Base-by-base conservation (phyloP, 92 coral and sea anemone species). In the Zoanthus sociatus region DNA sequence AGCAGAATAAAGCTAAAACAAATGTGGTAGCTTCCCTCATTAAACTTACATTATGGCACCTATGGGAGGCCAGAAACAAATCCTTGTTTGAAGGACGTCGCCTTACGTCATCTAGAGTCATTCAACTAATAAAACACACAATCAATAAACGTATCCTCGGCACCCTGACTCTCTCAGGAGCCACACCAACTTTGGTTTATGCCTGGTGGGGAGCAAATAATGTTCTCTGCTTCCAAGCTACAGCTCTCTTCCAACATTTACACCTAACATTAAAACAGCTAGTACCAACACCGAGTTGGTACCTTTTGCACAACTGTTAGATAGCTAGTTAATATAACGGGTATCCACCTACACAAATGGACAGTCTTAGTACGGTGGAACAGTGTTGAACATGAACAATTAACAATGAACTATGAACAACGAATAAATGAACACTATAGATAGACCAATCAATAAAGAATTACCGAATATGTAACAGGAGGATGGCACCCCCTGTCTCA, bases 371-470 rank as follows among this genome's bases (percentile, higher is more conserved):
- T 26, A 26, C 26, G 26, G 26, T 26, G 26, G 26, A 26, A 26
- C 26, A 0, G 0, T 26, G 26, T 26, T 0, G 26, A 26, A 26
- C 26, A 26, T 0, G 26, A 26, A 26, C 26, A 26, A 26, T 26
- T 0, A 26, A 26, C 26, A 26, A 26, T 26, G 0, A 26, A 26
- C 26, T 26, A 26, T 26, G 26, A 26, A 26, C 26, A 26, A 26
- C 0, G 26, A 26, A 26, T 26, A 0, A 26, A 6, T 73, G 26
- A 26, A 26, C 26, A 26, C 26, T 26, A 26, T 26, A 26, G 26
- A 26, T 26, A 26, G 26, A 26, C 26, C 26, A 26, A 26, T 88
- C 94, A 92, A 88, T 26, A 26, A 26, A 26, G 0, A 26, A 26
- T 26, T 26, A 0, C 26, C 26, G 94, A 26, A 26, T 26, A 26